Conservation (phyloP, 2,888 invertebrate genomes). For the Kuschelorhynchus macadamiae region DNA sequence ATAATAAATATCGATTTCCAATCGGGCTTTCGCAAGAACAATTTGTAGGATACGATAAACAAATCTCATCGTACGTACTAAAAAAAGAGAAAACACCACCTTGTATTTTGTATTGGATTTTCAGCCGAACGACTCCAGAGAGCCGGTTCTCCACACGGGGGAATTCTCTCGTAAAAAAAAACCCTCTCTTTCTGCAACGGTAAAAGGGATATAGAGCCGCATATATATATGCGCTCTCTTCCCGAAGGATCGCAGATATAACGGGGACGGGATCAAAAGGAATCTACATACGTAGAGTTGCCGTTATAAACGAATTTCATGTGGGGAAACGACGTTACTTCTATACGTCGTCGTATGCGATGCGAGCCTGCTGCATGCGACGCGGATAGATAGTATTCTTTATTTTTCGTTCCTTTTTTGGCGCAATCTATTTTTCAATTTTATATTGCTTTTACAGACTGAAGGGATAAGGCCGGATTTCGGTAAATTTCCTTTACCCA, state of each 20-base stretch:
- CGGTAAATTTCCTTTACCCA: too few species aligned
- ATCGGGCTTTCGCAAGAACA: slow-evolving; percentile 26
- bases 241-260: slow-evolving; percentile 49
- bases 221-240: slow-evolving; percentile 46
- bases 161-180: slow-evolving; percentile 49
- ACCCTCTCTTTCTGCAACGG: slow-evolving; percentile 46
- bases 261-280: slow-evolving; percentile 61
- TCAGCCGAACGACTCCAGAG: slow-evolving; percentile 46
- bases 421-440: slow-evolving; percentile 51
- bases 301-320: slow-evolving; percentile 51
- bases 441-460: slow-evolving; percentile 48
- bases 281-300: slow-evolving; percentile 64
- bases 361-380: slow-evolving; percentile 50
- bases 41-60: slow-evolving; percentile 46
- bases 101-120: slow-evolving; percentile 49
- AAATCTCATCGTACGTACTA: slow-evolving; percentile 39
- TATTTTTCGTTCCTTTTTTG: slow-evolving; percentile 44
- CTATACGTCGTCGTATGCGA: slow-evolving; percentile 50
- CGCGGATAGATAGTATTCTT: slow-evolving; percentile 52
- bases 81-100: slow-evolving; percentile 37
- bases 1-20: slow-evolving; percentile 27
- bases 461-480: slow-evolving; percentile 39
- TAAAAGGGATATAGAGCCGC: slow-evolving; percentile 47
- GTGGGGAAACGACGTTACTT: slow-evolving; percentile 47
- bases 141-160: slow-evolving; percentile 44